phyloP scores from a whole-genome alignment of 2,113 vertebrate species.

The Takifugu bimaculatus region DNA sequence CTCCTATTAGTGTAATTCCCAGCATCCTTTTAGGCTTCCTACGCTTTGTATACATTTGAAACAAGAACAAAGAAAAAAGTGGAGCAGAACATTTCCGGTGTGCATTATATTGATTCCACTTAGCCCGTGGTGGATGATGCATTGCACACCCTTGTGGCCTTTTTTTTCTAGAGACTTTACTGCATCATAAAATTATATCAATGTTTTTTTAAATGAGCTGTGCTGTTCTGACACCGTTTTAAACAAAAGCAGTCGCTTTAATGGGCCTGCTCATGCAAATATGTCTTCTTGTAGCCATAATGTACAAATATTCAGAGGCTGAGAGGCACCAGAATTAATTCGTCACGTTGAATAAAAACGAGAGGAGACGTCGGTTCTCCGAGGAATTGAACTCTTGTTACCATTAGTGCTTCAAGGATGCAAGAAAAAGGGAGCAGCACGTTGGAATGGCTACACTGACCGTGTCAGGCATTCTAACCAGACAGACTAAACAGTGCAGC shows the following conservation, averaged over 20 bases:
- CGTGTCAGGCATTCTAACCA: constrained; percentile 48
- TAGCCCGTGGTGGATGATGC: constrained; percentile 4
- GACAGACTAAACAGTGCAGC: constrained; percentile 56
- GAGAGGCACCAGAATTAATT: background rate
- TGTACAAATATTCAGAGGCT: constrained; percentile 4
- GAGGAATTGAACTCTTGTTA: constrained; percentile 10
- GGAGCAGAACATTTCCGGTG: constrained; percentile 17
- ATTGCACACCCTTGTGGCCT: constrained; percentile 8
- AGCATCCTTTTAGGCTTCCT: constrained; percentile 29
- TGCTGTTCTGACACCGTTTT: background rate
- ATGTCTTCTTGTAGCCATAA: constrained; percentile 1
- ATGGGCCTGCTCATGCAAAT: constrained; percentile 1
- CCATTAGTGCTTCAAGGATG: constrained; percentile 9
- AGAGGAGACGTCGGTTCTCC: constrained; percentile 1
- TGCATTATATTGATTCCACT: background rate
- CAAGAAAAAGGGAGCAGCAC: background rate
- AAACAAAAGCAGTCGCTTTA: background rate
- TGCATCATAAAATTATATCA: background rate
- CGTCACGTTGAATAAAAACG: background rate
- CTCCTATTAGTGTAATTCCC: constrained; percentile 29
- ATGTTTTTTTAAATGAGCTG: background rate
- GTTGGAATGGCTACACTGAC: constrained; percentile 22
- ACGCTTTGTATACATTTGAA: background rate
- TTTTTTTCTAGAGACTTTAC: background rate
- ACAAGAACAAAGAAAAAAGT: no score